Evolutionary conservation across 2,113 vertebrate genomes (phyloP), one percentile per base, ranked within the genome.

Genomic region (Sminthopsis crassicaudata): DNA sequence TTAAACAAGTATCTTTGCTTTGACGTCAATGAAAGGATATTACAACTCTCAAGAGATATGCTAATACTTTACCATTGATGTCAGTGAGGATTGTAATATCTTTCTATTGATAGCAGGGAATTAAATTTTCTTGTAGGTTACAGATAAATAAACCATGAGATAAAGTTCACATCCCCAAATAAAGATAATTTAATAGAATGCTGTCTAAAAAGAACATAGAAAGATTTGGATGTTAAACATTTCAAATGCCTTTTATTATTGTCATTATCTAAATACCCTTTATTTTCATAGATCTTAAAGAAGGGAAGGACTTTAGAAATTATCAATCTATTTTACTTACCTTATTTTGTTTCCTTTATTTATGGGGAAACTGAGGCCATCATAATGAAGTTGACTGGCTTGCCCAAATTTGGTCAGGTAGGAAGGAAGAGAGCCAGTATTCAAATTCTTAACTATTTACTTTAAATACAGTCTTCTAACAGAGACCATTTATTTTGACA

Each of bases 1-100:
- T 89, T 96, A 95, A 91, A 94, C 95, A 94, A 27, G 14, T 93
- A 25, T 52, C 84, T 95, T 97, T 92, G 67, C 24, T 55, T 53
- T 97, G 95, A 96, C 8, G 14, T 94, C 54, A 93, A 1, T 16
- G 88, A 84, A 96, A 53, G 11, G 52, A 12, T 93, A 92, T 97
- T 95, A 92, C 42, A 92, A 42, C n/a, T 93, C 94, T 96, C 92
- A 90, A 30, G 76, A 94, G 52, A 97, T 89, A 0, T 90, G 55
- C 91, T 94, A 97, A 95, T 93, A 94, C 27, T 90, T 91, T 97
- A 51, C 42, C 51, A 60, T 26, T 95, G 52, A 36, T 84, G 36
- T 91, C 54, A 92, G 42, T 93, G 90, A 95, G 95, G 97, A 93
- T 12, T 8, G 1, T 24, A 91, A 8, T 54, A 42, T 26, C 89